Base-by-base conservation (phyloP, 2,888 invertebrate species). In the Drosophila flavopinicola region DNA sequence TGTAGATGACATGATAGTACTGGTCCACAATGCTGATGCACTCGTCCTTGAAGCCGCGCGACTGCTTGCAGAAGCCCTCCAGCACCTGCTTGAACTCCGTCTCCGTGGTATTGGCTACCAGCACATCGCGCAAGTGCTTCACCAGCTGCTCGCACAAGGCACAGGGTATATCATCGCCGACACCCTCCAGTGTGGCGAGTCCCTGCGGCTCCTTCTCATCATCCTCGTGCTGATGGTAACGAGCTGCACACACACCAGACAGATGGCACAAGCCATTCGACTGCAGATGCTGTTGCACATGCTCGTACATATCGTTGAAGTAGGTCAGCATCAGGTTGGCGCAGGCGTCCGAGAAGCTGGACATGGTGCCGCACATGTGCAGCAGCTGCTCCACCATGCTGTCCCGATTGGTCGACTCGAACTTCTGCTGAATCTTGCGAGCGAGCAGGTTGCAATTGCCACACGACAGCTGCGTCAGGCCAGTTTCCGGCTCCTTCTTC, bases 131-230 rank as follows among this genome's bases (percentile, higher is more conserved):
- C 73, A 97, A 92, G 90, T 97, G 97, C 17, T 92, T 92, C 0
- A 97, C 95, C 45, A 98, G 91, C 89, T 96, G 96, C 82, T 96
- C 94, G 90, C 97, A 98, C 54, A 98, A 93, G 82, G 97, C 95
- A 89, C 98, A 97, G 0, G 96, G 94, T 48, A 96, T 92, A 86
- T 95, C 94, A 76, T 94, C 94, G 35, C 82, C 58, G 1, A 72
- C 49, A 35, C 69, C 66, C 77, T 88, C 90, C n/a, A 93, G 87
- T 37, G 92, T 91, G 11, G 93, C 92, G 41, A 93, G 92, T 1
- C 92, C 90, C 0, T 92, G 92, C 2, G 67, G 47, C 2, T 71
- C 78, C 44, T 70, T 66, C 2, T 76, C 59, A 90, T 93, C 92
- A n/a, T 92, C 92, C 44, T 92, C 92, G 59, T 93, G 93, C 85